phyloP scores from a whole-genome alignment of 2,113 vertebrate genomes.

The Apistogramma diplotaenia region DNA sequence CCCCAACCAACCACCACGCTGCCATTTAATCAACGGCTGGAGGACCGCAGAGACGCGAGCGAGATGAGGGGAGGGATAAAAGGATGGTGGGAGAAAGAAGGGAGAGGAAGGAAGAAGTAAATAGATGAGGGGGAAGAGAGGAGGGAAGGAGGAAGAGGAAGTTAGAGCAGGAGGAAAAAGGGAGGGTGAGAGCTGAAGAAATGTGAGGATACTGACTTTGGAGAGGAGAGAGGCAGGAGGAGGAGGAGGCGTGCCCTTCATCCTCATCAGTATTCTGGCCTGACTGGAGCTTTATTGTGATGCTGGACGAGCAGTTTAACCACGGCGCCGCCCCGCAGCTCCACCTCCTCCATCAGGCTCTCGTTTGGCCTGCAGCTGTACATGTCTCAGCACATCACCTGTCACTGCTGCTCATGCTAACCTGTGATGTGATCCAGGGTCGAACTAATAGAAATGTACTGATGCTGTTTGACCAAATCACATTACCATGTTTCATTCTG shows the following conservation, averaged over 20 bases:
- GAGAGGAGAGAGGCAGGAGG: background rate
- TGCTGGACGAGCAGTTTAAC: slow-evolving; percentile 47
- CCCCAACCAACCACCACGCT: slow-evolving; percentile 3
- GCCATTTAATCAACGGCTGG: slow-evolving; percentile 44
- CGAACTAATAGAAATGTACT: background rate
- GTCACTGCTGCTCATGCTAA: slow-evolving; percentile 24
- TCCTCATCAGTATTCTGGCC: slow-evolving; percentile 57
- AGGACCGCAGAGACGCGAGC: background rate
- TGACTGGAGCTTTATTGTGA: slow-evolving; percentile 52
- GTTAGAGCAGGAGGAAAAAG: background rate
- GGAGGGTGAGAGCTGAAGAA: background rate
- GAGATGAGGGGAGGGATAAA: background rate
- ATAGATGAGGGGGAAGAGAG: background rate
- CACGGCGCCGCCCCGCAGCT: slow-evolving; percentile 1
- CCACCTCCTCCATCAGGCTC: slow-evolving; percentile 6
- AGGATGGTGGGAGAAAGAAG: background rate
- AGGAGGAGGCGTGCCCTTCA: background rate
- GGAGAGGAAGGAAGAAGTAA: background rate
- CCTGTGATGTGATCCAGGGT: background rate
- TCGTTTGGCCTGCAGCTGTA: slow-evolving; percentile 17
- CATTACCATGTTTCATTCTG: background rate
- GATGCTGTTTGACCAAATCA: background rate
- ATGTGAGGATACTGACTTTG: background rate
- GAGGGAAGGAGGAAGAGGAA: background rate
- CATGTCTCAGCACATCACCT: slow-evolving; percentile 38